Base-by-base conservation (phyloP, 2,113 vertebrate species). In the Phylloscopus whistleri region DNA sequence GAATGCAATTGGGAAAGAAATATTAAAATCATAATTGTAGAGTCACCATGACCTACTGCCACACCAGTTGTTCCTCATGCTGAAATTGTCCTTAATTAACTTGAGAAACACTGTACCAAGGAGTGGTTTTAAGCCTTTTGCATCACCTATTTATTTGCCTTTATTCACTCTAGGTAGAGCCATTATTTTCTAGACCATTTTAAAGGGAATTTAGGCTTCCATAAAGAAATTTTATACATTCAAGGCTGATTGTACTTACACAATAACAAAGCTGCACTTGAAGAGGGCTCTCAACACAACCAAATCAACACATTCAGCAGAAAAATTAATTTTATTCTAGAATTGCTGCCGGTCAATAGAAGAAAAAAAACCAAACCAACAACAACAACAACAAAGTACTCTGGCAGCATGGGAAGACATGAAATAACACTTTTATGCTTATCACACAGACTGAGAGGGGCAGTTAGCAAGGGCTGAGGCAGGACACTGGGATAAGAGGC, bases 21-120 rank as follows among this genome's bases (percentile, higher is more conserved):
- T 13, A 6, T 19, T 26, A 26, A 23, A 66, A 27, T 20, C 0
- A 1, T 18, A 69, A 89, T 30, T 0, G 0, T 23, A 19, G 51
- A 84, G 31, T 23, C 30, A 52, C 58, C 20, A 18, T 2, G 5
- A 48, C 72, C 68, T 41, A 7, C 27, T 49, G 73, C 31, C 17
- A 31, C 24, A 18, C 3, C 43, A 75, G 12, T 23, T 43, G 13
- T 22, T 77, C 37, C 48, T 93, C 13, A 6, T 52, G 49, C 41
- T 73, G 58, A 60, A 90, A 60, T n/a, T 15, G 39, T 14, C 67
- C 67, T 78, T 59, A 58, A 55, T 72, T 74, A 59, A 78, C 33
- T 37, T 59, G 52, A 89, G 39, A 74, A 84, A 89, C 7, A 63
- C 27, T 26, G 68, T 16, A 33, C 14, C 52, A 59, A 67, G 64